A percentile compares a stretch with the other conserved stretches of the same genome.
Evolutionary conservation across 2,113 vertebrate species (phyloP).

Genomic region (Megalops atlanticus): DNA sequence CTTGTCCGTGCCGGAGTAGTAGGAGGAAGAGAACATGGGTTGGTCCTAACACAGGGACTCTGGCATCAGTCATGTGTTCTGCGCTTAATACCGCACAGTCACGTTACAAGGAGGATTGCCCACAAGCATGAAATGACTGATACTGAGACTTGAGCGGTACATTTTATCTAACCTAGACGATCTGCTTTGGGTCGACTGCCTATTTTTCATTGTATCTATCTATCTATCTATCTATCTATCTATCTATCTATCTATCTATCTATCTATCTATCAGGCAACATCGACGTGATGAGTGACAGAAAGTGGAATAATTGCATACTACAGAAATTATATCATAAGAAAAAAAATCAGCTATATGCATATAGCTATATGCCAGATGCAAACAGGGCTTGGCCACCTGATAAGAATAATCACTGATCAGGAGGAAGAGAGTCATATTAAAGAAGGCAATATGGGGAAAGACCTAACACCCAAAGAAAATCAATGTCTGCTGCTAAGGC

Average conservation of each 20-base stretch:
- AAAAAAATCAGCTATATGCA: too few species aligned
- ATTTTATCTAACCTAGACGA: background rate
- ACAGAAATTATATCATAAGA: too few species aligned
- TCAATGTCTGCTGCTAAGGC: background rate
- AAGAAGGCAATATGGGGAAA: background rate
- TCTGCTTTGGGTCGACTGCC: too few species aligned
- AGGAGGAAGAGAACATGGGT: constrained; percentile 16
- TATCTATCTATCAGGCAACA: too few species aligned
- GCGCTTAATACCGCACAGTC: background rate
- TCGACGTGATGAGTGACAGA: too few species aligned
- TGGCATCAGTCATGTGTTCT: constrained; percentile 11
- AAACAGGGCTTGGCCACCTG: background rate
- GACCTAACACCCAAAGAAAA: background rate
- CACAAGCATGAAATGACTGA: constrained; percentile 5
- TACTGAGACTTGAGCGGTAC: too few species aligned
- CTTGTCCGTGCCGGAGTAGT: background rate
- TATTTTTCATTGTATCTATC: too few species aligned
- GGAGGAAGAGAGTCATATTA: background rate
- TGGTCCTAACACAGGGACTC: background rate
- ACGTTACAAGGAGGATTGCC: background rate
- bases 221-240: too few species aligned
- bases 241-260: too few species aligned
- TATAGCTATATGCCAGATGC: background rate
- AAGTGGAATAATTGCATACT: too few species aligned
- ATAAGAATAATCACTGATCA: background rate